These are phyloP conservation scores for Stenichneumon culpator DNA, from an alignment of 2,888 invertebrate species.

Conservation along the genomic window DNA sequence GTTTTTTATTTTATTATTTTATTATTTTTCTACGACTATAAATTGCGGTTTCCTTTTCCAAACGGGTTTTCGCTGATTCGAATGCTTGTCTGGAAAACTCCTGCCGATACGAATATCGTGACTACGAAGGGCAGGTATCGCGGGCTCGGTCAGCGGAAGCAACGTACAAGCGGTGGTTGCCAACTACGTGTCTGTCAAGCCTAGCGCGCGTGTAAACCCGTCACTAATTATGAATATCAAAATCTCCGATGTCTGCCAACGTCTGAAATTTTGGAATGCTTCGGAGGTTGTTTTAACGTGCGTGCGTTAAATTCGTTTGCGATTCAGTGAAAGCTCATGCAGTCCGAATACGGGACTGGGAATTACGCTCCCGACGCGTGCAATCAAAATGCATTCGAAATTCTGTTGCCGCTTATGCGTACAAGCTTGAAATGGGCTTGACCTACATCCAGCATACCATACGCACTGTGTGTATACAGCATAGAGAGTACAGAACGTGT, in stretches of 20 bases:
- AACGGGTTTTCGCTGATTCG: too few species aligned
- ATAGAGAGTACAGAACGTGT: not conserved
- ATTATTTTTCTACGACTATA: not conserved
- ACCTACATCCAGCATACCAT: not conserved
- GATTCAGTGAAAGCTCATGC: not conserved
- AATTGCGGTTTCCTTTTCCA: not conserved
- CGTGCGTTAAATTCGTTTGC: not conserved
- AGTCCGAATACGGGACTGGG: not conserved
- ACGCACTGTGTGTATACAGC: not conserved
- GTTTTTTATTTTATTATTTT: not conserved
- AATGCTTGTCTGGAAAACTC: too few species aligned
- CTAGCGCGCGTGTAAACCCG: not conserved
- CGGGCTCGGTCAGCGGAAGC: not conserved
- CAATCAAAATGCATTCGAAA: slow-evolving; percentile 1
- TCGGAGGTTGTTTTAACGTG: slow-evolving; percentile 15
- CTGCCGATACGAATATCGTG: not conserved
- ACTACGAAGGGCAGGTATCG: not conserved
- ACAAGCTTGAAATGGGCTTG: not conserved
- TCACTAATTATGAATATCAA: slow-evolving; percentile 4
- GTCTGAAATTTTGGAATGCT: not conserved
- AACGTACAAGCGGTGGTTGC: slow-evolving; percentile 5
- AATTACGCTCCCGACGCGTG: not conserved
- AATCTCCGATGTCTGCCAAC: not conserved
- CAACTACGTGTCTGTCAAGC: not conserved
- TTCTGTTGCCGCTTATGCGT: not conserved